Evolutionary conservation across 2,113 vertebrate genomes (phyloP).

Genomic region (Rhinolophus sinicus): DNA sequence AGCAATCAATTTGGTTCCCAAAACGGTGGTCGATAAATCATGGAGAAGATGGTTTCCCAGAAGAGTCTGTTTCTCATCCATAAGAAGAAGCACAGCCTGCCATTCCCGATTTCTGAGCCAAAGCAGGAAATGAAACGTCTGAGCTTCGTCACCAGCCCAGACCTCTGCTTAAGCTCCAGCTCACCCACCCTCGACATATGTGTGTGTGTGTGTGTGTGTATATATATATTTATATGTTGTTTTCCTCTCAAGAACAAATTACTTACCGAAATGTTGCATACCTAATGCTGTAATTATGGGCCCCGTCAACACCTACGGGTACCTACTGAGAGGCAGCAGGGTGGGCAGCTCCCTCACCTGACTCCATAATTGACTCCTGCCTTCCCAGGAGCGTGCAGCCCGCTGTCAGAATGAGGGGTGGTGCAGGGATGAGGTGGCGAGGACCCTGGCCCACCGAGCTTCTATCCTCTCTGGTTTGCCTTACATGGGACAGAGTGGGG

Average conservation of each 20-base stretch:
- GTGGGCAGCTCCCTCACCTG: rapidly evolving
- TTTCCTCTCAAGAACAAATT: neutral
- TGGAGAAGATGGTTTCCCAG: neutral
- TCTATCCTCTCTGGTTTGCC: neutral
- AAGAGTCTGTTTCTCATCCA: neutral
- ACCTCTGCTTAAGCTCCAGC: neutral
- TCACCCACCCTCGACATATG: neutral
- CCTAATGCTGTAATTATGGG: neutral
- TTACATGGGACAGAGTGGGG: neutral
- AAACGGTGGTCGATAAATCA: neutral
- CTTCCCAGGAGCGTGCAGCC: neutral
- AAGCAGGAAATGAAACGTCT: neutral
- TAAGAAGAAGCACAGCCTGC: neutral
- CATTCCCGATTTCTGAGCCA: neutral
- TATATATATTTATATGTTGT: neutral
- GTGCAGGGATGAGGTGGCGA: neutral
- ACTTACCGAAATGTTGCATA: neutral
- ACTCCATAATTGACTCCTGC: neutral
- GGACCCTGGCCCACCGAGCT: neutral
- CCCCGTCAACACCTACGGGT: neutral
- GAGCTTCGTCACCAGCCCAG: neutral
- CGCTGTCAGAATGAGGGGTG: neutral
- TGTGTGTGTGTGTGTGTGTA: neutral
- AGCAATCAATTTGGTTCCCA: neutral
- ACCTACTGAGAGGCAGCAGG: neutral